A percentile compares a stretch with the other conserved stretches of the same genome.
phyloP scores from a whole-genome alignment of 2,113 vertebrate genomes.

The Trachemys scripta region DNA sequence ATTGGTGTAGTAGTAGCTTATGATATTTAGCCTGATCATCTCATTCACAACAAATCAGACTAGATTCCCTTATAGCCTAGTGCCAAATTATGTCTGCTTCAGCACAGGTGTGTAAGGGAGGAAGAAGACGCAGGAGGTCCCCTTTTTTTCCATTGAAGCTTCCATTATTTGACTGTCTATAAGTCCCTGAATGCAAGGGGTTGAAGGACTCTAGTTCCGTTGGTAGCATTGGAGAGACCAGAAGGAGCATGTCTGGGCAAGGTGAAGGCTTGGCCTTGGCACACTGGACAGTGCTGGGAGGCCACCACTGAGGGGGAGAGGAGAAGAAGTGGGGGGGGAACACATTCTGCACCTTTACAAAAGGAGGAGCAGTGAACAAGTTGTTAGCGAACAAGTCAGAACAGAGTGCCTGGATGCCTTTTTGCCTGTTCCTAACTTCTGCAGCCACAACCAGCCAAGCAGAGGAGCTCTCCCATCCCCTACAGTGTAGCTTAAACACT shows the following conservation, averaged over 20 bases:
- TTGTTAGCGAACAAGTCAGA: background rate
- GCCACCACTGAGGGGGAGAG: background rate
- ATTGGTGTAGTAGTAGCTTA: background rate
- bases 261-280: background rate
- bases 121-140: background rate
- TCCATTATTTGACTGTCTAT: background rate
- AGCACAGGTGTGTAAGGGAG: background rate
- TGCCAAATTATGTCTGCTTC: background rate
- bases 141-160: background rate
- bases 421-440: background rate
- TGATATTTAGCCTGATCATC: background rate
- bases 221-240: background rate
- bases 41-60: background rate
- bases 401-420: background rate
- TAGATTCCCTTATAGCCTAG: background rate
- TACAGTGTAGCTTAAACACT: background rate
- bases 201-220: background rate
- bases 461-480: background rate
- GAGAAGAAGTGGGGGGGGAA: background rate
- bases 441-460: background rate
- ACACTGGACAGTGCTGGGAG: background rate
- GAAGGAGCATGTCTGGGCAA: background rate
- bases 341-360: background rate
- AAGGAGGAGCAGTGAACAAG: background rate
- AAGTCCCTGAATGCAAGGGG: background rate